phyloP scores from a whole-genome alignment of 37 sponge, comb jelly and placozoan species.

The Agelas oroides region DNA sequence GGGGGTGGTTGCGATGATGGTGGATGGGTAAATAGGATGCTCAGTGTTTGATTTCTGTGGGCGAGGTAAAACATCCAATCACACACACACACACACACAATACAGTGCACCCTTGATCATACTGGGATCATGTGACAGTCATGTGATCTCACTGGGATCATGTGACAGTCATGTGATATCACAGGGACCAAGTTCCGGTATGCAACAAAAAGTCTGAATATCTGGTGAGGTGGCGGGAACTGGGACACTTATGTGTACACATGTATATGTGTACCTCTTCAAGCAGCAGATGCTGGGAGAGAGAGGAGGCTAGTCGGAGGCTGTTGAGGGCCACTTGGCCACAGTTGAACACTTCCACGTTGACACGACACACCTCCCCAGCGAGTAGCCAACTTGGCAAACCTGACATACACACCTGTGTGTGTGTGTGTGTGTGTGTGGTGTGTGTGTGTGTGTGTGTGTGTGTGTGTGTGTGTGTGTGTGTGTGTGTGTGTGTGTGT shows the following conservation, averaged over 20 bases:
- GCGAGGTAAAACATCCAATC: background rate
- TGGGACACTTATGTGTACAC: no score
- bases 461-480: background rate
- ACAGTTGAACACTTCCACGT: slow-evolving; percentile 59
- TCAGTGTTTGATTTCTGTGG: background rate
- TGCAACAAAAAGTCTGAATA: no score
- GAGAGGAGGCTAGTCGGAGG: slow-evolving; percentile 59
- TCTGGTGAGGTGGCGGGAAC: no score
- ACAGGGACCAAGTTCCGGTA: no score
- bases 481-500: background rate
- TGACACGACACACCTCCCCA: slow-evolving; percentile 61
- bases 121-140: no score
- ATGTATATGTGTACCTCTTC: slow-evolving; percentile 1
- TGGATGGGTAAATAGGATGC: slow-evolving; percentile 42
- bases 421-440: background rate
- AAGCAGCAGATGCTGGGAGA: slow-evolving; percentile 22
- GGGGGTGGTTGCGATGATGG: slow-evolving; percentile 22
- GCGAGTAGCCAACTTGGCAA: slow-evolving; percentile 39
- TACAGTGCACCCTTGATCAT: no score
- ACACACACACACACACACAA: slow-evolving; percentile 1
- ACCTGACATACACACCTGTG: slow-evolving; percentile 20
- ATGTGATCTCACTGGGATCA: background rate
- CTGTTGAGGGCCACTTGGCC: slow-evolving; percentile 63
- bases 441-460: background rate
- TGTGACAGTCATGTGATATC: no score